These are phyloP conservation scores for Germaria angustata DNA, from an alignment of 2,888 invertebrate genomes.

Conservation along the genomic window DNA sequence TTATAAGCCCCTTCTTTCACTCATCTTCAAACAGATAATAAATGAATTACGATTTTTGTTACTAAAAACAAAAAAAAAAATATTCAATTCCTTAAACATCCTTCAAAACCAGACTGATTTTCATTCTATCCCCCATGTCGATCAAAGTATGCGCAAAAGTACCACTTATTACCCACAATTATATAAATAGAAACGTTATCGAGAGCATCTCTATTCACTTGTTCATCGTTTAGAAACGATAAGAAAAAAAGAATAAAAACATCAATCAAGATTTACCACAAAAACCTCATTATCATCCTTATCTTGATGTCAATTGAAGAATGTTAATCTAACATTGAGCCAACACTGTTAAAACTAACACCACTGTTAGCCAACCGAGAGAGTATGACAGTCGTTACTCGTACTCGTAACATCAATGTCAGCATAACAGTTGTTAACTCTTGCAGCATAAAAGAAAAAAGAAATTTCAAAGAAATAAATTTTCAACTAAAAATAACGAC, in stretches of 20 bases:
- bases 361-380: conserved; percentile 23
- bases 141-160: neutral
- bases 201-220: conserved; percentile 21
- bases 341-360: conserved; percentile 1
- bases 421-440: conserved; percentile 34
- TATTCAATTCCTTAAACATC: too few species aligned
- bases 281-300: conserved; percentile 33
- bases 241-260: neutral
- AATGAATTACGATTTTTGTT: too few species aligned
- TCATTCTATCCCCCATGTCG: neutral
- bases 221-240: neutral
- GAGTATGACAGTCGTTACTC: neutral
- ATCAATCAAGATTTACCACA: neutral
- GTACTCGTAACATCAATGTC: conserved; percentile 50
- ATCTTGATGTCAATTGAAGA: neutral
- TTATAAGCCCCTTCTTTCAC: too few species aligned
- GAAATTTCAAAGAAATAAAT: conserved; percentile 25
- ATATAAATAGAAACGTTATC: conserved; percentile 41
- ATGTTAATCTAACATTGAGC: neutral
- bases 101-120: too few species aligned
- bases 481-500: conserved; percentile 32
- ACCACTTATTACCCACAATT: conserved; percentile 13
- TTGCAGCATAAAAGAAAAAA: neutral
- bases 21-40: too few species aligned
- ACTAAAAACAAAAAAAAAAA: too few species aligned